Evolutionary conservation across 2,113 vertebrate genomes (phyloP).

Genomic region (Petrocephalus zakoni): DNA sequence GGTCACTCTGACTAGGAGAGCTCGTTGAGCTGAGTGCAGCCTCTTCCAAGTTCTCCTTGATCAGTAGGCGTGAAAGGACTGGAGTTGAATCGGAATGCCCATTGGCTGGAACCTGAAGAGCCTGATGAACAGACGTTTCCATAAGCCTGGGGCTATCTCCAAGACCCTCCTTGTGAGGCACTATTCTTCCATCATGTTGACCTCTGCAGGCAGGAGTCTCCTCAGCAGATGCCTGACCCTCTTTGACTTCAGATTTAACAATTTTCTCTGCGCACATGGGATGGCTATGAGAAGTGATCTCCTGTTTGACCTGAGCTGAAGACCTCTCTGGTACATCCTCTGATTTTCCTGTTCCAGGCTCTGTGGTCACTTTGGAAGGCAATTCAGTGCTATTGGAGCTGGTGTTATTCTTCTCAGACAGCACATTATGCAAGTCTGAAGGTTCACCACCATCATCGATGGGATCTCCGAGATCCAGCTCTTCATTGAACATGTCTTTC

Average conservation of each 20-base stretch:
- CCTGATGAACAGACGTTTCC: slow-evolving; percentile 47
- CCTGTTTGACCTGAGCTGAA: slow-evolving; percentile 46
- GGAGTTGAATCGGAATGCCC: slow-evolving; percentile 61
- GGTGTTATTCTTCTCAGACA: slow-evolving; percentile 45
- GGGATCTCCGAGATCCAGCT: slow-evolving; percentile 79
- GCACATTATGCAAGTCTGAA: slow-evolving; percentile 45
- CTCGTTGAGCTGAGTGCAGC: slow-evolving; percentile 47
- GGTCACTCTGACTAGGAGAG: slow-evolving; percentile 54
- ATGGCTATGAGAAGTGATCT: slow-evolving; percentile 43
- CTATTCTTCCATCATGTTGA: slow-evolving; percentile 39
- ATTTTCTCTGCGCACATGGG: slow-evolving; percentile 35
- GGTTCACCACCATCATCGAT: slow-evolving; percentile 68
- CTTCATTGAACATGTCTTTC: slow-evolving; percentile 93
- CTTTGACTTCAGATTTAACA: slow-evolving; percentile 45
- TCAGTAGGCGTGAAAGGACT: slow-evolving; percentile 68
- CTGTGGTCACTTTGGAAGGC: slow-evolving; percentile 38
- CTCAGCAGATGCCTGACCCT: slow-evolving; percentile 25
- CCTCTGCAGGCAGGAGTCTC: slow-evolving; percentile 25
- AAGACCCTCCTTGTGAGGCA: slow-evolving; percentile 36
- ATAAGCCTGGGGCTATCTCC: slow-evolving; percentile 37
- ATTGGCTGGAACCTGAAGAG: slow-evolving; percentile 48
- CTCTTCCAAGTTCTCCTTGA: slow-evolving; percentile 60
- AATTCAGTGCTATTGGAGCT: slow-evolving; percentile 41
- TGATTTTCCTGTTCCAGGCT: slow-evolving; percentile 49
- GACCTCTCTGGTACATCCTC: slow-evolving; percentile 55